A percentile compares a stretch with the other conserved stretches of the same genome.
Evolutionary conservation across 2,888 invertebrate species (phyloP).

Genomic region (Synanthedon formicaeformis): DNA sequence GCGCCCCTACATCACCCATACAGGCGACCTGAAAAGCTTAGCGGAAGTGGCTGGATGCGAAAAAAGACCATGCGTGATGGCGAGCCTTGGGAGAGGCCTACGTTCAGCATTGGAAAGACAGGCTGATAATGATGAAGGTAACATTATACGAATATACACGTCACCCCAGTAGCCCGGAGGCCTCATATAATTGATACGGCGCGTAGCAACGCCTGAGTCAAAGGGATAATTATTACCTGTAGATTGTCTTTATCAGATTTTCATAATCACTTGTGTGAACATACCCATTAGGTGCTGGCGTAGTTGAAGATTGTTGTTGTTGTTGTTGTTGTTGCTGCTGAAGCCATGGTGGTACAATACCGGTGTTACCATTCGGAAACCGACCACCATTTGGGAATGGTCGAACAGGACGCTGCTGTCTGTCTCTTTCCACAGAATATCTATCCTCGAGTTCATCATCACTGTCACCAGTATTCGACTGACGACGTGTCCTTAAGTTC

Average conservation of each 20-base stretch:
- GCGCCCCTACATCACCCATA: too few species aligned
- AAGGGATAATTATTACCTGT: too few species aligned
- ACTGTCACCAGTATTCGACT: slow-evolving; percentile 12
- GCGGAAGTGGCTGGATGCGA: too few species aligned
- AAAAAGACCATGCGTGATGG: too few species aligned
- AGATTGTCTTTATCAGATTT: too few species aligned
- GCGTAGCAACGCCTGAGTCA: too few species aligned
- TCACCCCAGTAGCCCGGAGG: neutral
- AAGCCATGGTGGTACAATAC: neutral
- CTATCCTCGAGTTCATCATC: slow-evolving; percentile 35
- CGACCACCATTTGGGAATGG: slow-evolving; percentile 4
- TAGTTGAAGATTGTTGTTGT: neutral
- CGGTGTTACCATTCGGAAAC: neutral
- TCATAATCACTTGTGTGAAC: neutral
- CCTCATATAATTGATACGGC: too few species aligned
- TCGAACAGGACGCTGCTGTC: slow-evolving; percentile 6
- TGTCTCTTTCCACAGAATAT: slow-evolving; percentile 16
- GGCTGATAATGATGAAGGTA: neutral
- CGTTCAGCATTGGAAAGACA: too few species aligned
- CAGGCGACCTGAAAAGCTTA: too few species aligned
- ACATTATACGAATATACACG: neutral
- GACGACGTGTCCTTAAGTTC: slow-evolving; percentile 26
- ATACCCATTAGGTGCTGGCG: slow-evolving; percentile 2
- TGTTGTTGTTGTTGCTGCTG: neutral
- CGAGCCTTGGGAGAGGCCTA: too few species aligned